phyloP scores from a whole-genome alignment of 2,888 invertebrate species.

The Patella depressa region DNA sequence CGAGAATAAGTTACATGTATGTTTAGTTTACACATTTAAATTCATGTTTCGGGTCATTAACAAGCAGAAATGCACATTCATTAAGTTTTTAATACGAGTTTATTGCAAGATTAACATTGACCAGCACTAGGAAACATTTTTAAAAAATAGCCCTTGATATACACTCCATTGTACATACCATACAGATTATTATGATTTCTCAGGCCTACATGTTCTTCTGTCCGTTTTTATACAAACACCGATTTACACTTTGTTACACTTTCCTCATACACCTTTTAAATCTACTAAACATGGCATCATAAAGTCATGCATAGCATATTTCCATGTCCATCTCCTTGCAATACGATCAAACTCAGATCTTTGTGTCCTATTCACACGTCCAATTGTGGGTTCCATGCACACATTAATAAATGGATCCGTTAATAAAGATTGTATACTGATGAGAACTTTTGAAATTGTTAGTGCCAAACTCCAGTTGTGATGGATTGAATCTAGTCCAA shows the following conservation, averaged over 20 bases:
- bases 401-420: slow-evolving; percentile 88
- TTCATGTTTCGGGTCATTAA: no score
- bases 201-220: not conserved
- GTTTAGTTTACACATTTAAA: no score
- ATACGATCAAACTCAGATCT: slow-evolving; percentile 83
- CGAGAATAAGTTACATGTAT: no score
- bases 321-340: slow-evolving; percentile 90
- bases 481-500: slow-evolving; percentile 94
- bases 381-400: slow-evolving; percentile 91
- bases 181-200: not conserved
- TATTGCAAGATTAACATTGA: no score
- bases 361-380: slow-evolving; percentile 83
- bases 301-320: slow-evolving; percentile 77
- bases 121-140: no score
- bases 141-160: no score
- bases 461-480: slow-evolving; percentile 97
- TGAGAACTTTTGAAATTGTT: slow-evolving; percentile 82
- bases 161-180: no score
- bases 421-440: slow-evolving; percentile 70
- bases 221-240: not conserved
- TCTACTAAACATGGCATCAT: slow-evolving; percentile 60
- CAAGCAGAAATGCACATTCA: no score
- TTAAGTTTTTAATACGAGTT: no score
- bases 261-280: slow-evolving; percentile 47
- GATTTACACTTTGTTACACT: not conserved